Percentiles rank a stretch among this genome's conserved stretches.
Conservation (phyloP, 1,140 invertebrate species). For the Bombus soroeensis region DNA sequence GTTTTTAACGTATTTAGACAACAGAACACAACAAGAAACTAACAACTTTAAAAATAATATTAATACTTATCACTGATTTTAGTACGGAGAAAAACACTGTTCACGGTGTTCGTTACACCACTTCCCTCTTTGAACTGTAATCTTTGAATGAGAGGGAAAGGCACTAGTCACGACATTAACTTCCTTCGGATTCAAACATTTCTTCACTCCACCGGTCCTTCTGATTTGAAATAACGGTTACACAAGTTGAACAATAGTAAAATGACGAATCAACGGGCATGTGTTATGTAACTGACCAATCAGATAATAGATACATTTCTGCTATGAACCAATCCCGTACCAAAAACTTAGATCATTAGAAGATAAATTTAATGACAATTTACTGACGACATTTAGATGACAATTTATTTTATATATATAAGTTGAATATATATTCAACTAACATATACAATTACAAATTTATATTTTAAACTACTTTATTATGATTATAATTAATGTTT, state of each 20-base stretch:
- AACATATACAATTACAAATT: no score
- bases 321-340: conserved; percentile 1
- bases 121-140: conserved; percentile 10
- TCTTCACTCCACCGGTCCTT: conserved; percentile 51
- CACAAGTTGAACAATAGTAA: neutral
- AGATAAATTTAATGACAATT: neutral
- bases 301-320: neutral
- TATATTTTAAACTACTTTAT: no score
- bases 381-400: no score
- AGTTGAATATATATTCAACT: no score
- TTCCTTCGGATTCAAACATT: conserved; percentile 32
- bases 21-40: neutral
- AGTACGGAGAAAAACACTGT: neutral
- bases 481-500: no score
- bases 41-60: neutral
- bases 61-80: neutral
- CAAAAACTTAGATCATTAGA: neutral
- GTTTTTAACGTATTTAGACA: neutral
- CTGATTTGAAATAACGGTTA: conserved; percentile 70
- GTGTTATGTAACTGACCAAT: conserved; percentile 53
- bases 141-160: conserved; percentile 28
- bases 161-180: neutral
- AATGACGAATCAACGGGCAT: conserved; percentile 18
- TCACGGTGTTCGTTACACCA: neutral
- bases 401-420: no score